phyloP scores from a whole-genome alignment of 2,113 vertebrate genomes.

The Asarcornis scutulata region DNA sequence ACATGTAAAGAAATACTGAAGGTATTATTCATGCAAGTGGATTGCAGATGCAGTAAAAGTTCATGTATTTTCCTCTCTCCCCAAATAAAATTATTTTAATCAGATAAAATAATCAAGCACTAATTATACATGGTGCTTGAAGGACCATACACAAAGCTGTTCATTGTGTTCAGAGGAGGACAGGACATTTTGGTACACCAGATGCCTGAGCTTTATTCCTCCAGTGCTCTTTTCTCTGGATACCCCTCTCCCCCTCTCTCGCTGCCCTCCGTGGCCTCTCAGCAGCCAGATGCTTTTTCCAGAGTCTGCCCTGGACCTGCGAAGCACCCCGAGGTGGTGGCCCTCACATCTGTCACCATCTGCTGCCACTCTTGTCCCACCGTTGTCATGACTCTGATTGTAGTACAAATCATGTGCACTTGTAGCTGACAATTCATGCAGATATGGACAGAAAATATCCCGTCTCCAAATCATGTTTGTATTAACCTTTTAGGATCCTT shows the following conservation, averaged over 20 bases:
- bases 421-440: background rate
- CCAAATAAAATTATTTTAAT: background rate
- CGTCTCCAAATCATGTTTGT: background rate
- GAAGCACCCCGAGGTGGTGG: background rate
- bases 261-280: background rate
- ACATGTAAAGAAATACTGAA: background rate
- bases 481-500: background rate
- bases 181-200: background rate
- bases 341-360: slow-evolving; percentile 48
- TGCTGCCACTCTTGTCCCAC: slow-evolving; percentile 10
- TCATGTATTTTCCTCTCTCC: background rate
- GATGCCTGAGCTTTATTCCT: background rate
- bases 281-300: slow-evolving; percentile 30
- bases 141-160: background rate
- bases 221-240: background rate
- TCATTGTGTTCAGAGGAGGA: background rate
- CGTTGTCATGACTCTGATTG: background rate
- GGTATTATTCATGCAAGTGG: background rate
- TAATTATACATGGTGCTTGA: background rate
- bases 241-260: background rate
- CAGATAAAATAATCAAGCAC: background rate
- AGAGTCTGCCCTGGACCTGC: background rate
- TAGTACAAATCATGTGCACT: background rate
- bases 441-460: background rate
- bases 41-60: background rate